A percentile compares a stretch with the other conserved stretches of the same genome.
Evolutionary conservation across 2,797 vertebrate genomes (phyloP).

Genomic region (Thamnophis elegans): DNA sequence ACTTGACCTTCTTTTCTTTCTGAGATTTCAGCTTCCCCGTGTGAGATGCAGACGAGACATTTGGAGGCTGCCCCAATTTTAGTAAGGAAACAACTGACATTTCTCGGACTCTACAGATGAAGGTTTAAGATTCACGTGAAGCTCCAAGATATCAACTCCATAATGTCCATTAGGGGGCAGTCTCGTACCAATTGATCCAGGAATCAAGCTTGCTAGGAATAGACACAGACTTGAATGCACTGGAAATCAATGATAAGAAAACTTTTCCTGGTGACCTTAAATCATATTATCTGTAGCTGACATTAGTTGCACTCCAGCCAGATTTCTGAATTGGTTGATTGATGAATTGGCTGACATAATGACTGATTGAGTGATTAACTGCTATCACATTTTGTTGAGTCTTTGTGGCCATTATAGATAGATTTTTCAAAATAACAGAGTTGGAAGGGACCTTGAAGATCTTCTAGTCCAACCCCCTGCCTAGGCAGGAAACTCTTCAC

Average conservation of each 20-base stretch:
- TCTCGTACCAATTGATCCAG: not conserved
- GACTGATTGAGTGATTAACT: not conserved
- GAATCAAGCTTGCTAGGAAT: not conserved
- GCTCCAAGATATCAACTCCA: not conserved
- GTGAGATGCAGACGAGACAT: not conserved
- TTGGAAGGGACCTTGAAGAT: too few relatives aligned
- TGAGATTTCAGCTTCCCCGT: not conserved
- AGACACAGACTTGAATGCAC: not conserved
- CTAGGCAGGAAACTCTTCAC: too few relatives aligned
- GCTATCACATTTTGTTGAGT: not conserved
- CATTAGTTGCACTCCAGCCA: not conserved
- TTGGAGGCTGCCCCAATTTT: not conserved
- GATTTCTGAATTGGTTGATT: not conserved
- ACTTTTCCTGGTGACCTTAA: not conserved
- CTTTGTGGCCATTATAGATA: not conserved
- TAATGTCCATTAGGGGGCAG: not conserved
- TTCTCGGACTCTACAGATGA: not conserved
- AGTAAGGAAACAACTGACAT: not conserved
- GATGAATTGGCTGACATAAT: not conserved
- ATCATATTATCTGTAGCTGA: not conserved
- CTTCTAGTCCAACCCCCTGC: too few relatives aligned
- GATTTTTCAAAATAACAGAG: not conserved
- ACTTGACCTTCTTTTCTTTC: not conserved
- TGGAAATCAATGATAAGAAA: not conserved
- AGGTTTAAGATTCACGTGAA: not conserved